These are phyloP conservation scores for Aphelenchoides bicaudatus DNA, from an alignment of 2,888 invertebrate genomes.

Conservation along the genomic window DNA sequence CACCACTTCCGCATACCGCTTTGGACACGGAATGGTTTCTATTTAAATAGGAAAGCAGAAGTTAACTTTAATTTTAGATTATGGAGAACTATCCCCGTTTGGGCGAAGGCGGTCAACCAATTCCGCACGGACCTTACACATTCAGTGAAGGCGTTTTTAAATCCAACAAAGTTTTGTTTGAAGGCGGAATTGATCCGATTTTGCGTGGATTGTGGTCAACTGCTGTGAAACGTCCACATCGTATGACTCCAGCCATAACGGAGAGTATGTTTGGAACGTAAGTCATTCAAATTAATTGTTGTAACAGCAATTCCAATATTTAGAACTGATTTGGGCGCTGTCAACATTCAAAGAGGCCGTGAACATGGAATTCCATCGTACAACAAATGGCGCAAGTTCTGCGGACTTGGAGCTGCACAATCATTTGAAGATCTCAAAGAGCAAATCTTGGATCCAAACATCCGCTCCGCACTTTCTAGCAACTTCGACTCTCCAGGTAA, in stretches of 20 bases:
- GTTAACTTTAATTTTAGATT: too few species aligned
- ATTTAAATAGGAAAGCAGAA: background rate
- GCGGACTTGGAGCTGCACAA: conserved; percentile 74
- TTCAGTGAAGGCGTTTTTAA: conserved; percentile 92
- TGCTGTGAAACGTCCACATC: conserved; percentile 67
- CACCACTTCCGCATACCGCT: conserved; percentile 85
- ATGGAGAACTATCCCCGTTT: conserved; percentile 72
- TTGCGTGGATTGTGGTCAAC: conserved; percentile 56
- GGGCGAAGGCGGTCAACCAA: conserved; percentile 75
- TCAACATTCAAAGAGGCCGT: conserved; percentile 87
- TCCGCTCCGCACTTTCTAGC: conserved; percentile 71
- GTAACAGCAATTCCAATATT: conserved; percentile 17
- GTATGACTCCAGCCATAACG: conserved; percentile 86
- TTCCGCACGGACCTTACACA: conserved; percentile 81
- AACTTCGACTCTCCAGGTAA: conserved; percentile 53
- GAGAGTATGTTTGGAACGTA: conserved; percentile 74
- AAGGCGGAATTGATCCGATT: conserved; percentile 63
- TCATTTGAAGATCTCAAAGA: conserved; percentile 72
- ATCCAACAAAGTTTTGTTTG: conserved; percentile 87
- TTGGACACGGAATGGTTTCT: conserved; percentile 92
- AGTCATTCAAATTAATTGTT: background rate
- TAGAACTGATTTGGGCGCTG: conserved; percentile 78
- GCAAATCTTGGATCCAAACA: conserved; percentile 74
- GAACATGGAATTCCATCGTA: conserved; percentile 78
- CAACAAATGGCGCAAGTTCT: conserved; percentile 68